Percentiles rank a stretch among this genome's conserved stretches.
Evolutionary conservation across 2,113 vertebrate species (phyloP).

Genomic region (Menura novaehollandiae): DNA sequence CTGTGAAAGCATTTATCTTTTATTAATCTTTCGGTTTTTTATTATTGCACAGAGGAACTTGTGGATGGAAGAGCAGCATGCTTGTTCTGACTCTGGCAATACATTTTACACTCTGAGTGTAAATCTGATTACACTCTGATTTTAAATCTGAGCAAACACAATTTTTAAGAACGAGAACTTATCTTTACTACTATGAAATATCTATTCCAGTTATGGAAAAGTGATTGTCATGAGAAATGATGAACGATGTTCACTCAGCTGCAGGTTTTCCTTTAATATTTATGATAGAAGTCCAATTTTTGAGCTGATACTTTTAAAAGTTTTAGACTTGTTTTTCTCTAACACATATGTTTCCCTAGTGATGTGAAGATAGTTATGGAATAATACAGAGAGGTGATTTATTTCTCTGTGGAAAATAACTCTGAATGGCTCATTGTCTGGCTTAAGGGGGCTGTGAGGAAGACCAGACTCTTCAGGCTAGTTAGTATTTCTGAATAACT

Average conservation of each 20-base stretch:
- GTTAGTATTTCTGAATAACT: background rate
- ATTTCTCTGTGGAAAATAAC: background rate
- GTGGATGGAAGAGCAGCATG: background rate
- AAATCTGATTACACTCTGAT: no score
- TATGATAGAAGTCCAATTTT: background rate
- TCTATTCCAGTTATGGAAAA: background rate
- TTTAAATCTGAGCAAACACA: background rate
- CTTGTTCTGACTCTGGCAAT: background rate
- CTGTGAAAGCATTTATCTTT: background rate
- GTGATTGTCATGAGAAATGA: background rate
- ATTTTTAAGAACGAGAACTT: background rate
- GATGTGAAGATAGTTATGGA: background rate
- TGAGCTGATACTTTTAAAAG: background rate
- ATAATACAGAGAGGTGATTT: background rate
- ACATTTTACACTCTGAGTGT: background rate
- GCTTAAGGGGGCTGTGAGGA: background rate
- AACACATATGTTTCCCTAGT: background rate
- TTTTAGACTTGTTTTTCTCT: background rate
- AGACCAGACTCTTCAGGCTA: background rate
- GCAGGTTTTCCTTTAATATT: slow-evolving; percentile 1
- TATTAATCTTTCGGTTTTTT: background rate
- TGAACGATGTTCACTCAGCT: background rate
- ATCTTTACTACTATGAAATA: background rate
- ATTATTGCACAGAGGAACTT: background rate
- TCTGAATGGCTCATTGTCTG: background rate